Evolutionary conservation across 2,797 vertebrate species (phyloP), one percentile per base, ranked within the genome.

Genomic region (Galago senegalensis): DNA sequence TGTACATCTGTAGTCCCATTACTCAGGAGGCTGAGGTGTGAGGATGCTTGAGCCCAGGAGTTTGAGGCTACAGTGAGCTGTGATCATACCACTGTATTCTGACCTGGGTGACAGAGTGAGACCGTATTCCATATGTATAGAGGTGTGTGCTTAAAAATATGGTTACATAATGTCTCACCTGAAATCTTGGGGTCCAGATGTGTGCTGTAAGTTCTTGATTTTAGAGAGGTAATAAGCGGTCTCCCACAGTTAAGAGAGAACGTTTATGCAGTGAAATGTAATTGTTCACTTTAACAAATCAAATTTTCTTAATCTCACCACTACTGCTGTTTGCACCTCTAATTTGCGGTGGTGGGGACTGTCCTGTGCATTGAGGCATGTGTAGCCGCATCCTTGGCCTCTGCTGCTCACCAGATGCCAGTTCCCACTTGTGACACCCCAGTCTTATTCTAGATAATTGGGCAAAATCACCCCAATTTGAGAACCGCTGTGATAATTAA

Each of bases 281-380:
- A 3, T 12, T 4, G 17, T 63, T 49, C 20, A 34, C 0, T 1
- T 60, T 23, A 31, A 34, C 9, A 3, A 46, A 10, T 77, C 9
- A 11, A 18, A 16, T 10, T 63, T 77, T 43, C 70, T 60, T 29
- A 10, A 1, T 46, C 34, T 84, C 3, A 14, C 86, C 27, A 3
- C 11, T 56, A 0, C 21, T n/a, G 20, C 25, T 0, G 0, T n/a
- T 87, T 46, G 23, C 27, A 23, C 34, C 27, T 1, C 0, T 29
- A 1, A 10, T 18, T 49, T 14, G 31, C 14, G 9, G 13, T 37
- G 7, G 4, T 10, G 21, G 20, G 16, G 76, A 12, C 9, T 1
- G 0, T 25, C 43, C 53, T 40, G 34, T 53, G 27, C 3, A 0
- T 11, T 1, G 0, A 20, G 31, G 60, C 31, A 1, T 17, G 7